A percentile compares a stretch with the other conserved stretches of the same genome.
phyloP scores from a whole-genome alignment of 1,140 invertebrate species.

The Gryon sp. region DNA sequence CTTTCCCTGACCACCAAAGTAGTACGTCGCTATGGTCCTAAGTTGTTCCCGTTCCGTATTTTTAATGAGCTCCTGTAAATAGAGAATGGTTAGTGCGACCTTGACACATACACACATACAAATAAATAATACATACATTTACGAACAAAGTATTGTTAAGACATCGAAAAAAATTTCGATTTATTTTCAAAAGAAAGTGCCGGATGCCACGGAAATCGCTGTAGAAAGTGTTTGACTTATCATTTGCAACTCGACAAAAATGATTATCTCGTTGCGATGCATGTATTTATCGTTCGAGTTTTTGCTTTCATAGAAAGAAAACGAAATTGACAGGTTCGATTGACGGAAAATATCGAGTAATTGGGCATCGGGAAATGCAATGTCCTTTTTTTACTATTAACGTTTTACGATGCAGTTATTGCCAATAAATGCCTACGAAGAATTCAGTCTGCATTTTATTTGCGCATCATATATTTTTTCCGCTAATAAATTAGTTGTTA shows the following conservation, averaged over 20 bases:
- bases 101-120: conserved; percentile 62
- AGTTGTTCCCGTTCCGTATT: conserved; percentile 90
- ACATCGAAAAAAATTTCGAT: conserved; percentile 43
- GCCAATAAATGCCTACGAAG: conserved; percentile 2
- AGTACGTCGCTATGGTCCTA: conserved; percentile 94
- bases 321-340: conserved; percentile 29
- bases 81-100: conserved; percentile 64
- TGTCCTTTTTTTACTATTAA: not conserved
- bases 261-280: conserved; percentile 19
- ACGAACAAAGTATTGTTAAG: too few relatives aligned
- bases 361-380: not conserved
- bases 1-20: conserved; percentile 98
- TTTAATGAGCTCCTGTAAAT: conserved; percentile 85
- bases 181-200: conserved; percentile 52
- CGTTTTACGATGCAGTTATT: conserved; percentile 10
- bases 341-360: conserved; percentile 21
- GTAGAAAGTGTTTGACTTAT: conserved; percentile 57
- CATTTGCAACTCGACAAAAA: conserved; percentile 46
- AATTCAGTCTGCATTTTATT: too few relatives aligned
- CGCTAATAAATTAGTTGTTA: too few relatives aligned
- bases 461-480: too few relatives aligned
- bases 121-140: too few relatives aligned
- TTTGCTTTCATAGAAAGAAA: conserved; percentile 29
- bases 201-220: conserved; percentile 46
- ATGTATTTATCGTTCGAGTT: conserved; percentile 8